These are phyloP conservation scores for Sinocyclocheilus maitianheensis DNA, from an alignment of 2,113 vertebrate species.

Conservation along the genomic window DNA sequence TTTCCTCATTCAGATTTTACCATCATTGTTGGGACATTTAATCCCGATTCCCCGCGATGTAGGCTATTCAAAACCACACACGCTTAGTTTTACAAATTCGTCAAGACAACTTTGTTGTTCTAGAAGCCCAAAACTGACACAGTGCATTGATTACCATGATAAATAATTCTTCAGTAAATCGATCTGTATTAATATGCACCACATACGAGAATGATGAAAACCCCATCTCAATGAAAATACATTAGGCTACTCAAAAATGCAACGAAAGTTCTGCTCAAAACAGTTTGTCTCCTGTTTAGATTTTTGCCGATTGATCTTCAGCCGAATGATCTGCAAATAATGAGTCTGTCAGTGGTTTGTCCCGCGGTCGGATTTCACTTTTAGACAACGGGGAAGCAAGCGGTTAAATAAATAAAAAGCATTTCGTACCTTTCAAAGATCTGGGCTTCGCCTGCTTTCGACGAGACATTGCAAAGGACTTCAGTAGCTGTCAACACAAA, in stretches of 20 bases:
- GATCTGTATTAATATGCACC: not conserved
- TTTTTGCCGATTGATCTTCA: not conserved
- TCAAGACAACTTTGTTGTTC: not conserved
- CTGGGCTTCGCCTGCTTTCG: slow-evolving; percentile 57
- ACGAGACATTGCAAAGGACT: slow-evolving; percentile 49
- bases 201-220: not conserved
- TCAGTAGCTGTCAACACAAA: not conserved
- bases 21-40: not conserved
- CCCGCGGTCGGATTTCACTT: not conserved
- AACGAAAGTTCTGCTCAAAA: not conserved
- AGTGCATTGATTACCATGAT: not conserved
- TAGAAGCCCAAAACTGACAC: not conserved
- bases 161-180: not conserved
- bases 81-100: not conserved
- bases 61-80: not conserved
- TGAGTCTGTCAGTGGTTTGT: not conserved
- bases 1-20: not conserved
- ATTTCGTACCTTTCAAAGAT: slow-evolving; percentile 48
- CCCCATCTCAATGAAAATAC: not conserved
- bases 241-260: not conserved
- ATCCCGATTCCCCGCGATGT: not conserved
- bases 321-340: not conserved
- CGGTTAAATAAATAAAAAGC: not conserved
- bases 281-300: not conserved
- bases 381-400: not conserved